Evolutionary conservation across 2,113 vertebrate species (phyloP).

Genomic region (Pedetes capensis): DNA sequence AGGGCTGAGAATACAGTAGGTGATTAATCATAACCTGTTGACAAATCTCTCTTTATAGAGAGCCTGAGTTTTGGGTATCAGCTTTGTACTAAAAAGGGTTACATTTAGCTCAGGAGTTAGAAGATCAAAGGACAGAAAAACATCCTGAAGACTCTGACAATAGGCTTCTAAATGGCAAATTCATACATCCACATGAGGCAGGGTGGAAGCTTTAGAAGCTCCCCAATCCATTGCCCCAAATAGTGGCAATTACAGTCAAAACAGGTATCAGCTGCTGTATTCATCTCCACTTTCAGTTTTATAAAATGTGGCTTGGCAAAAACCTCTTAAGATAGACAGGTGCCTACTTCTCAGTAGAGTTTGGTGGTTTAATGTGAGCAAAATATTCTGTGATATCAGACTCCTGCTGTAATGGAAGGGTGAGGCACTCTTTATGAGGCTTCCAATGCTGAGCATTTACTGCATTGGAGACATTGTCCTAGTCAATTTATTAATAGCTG

Average conservation of each 20-base stretch:
- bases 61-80: not conserved
- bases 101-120: constrained; percentile 37
- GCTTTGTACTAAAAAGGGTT: not conserved
- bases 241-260: not conserved
- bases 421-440: not conserved
- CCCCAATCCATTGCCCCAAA: not conserved
- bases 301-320: constrained; percentile 21
- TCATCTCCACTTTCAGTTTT: constrained; percentile 30
- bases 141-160: not conserved
- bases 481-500: constrained; percentile 23
- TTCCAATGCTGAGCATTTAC: constrained; percentile 7
- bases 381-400: not conserved
- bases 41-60: not conserved
- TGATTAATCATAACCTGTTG: not conserved
- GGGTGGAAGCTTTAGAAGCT: not conserved
- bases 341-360: not conserved
- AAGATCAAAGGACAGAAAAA: not conserved
- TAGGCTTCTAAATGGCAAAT: not conserved
- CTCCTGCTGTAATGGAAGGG: not conserved
- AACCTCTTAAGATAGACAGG: constrained; percentile 24
- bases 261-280: not conserved
- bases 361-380: not conserved
- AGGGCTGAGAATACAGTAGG: not conserved
- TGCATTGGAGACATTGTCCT: not conserved
- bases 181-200: not conserved